Conservation (phyloP, 2,113 vertebrate genomes). For the Tetrao urogallus region DNA sequence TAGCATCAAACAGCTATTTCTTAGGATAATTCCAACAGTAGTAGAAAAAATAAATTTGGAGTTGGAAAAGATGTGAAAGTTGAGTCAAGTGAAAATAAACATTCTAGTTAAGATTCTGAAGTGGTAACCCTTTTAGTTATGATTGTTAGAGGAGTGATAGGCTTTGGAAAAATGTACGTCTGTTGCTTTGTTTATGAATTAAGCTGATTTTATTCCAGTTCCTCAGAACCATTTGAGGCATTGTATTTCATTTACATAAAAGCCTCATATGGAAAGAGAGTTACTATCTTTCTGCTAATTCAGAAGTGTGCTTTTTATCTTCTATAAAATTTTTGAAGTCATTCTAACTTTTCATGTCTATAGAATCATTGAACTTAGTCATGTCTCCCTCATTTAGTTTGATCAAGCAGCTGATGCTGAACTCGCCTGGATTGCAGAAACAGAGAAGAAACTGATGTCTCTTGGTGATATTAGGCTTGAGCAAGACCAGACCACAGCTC, state of each 20-base stretch:
- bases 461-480: slow-evolving; percentile 92
- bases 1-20: background rate
- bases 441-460: slow-evolving; percentile 88
- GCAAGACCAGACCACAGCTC: slow-evolving; percentile 91
- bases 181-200: slow-evolving; percentile 16
- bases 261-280: background rate
- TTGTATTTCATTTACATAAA: background rate
- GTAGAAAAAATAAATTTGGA: slow-evolving; percentile 8
- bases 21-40: background rate
- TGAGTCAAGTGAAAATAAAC: background rate
- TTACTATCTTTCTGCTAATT: background rate
- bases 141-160: background rate
- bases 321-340: background rate
- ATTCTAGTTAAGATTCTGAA: background rate
- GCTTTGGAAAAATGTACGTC: background rate
- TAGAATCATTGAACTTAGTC: slow-evolving; percentile 48
- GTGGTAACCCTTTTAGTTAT: background rate
- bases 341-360: background rate
- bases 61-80: background rate
- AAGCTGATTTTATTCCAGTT: slow-evolving; percentile 11
- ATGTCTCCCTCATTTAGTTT: slow-evolving; percentile 84
- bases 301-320: background rate
- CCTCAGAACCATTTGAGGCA: background rate
- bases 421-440: slow-evolving; percentile 89
- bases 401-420: slow-evolving; percentile 91